Evolutionary conservation across 2,888 invertebrate species (phyloP).

Genomic region (Clitarchus hookeri): DNA sequence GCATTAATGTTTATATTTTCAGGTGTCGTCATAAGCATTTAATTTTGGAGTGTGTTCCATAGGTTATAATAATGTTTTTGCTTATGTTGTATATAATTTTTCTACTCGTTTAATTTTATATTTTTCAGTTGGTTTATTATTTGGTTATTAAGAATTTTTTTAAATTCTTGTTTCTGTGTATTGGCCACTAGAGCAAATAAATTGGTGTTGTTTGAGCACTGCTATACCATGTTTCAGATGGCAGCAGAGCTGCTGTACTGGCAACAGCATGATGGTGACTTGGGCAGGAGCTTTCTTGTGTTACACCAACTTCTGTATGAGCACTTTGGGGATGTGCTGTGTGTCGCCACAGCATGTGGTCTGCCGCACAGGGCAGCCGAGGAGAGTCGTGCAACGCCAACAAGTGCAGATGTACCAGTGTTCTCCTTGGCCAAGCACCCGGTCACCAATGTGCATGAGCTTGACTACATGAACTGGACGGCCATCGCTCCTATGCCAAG

Average conservation of each 20-base stretch:
- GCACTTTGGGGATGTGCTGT: conserved; percentile 34
- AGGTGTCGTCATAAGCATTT: too few species aligned
- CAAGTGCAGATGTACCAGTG: conserved; percentile 24
- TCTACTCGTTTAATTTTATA: too few species aligned
- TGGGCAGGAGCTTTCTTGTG: not conserved
- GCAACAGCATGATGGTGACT: not conserved
- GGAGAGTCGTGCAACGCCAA: conserved; percentile 15
- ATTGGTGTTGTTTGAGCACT: not conserved
- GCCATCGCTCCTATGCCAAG: conserved; percentile 29
- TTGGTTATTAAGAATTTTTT: too few species aligned
- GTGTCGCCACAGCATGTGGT: conserved; percentile 21
- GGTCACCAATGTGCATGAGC: conserved; percentile 8
- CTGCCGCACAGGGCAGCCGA: not conserved
- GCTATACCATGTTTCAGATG: conserved; percentile 23
- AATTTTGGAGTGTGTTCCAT: too few species aligned
- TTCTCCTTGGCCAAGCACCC: conserved; percentile 17
- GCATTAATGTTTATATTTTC: too few species aligned
- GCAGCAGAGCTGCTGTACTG: conserved; percentile 32
- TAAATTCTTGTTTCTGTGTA: too few species aligned
- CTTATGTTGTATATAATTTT: too few species aligned
- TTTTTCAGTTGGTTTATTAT: too few species aligned
- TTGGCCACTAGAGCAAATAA: too few species aligned
- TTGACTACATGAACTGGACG: conserved; percentile 31
- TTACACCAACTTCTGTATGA: conserved; percentile 20
- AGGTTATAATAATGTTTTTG: too few species aligned